phyloP scores from a whole-genome alignment of 1,140 invertebrate genomes.

The Trachelipus rathkii region DNA sequence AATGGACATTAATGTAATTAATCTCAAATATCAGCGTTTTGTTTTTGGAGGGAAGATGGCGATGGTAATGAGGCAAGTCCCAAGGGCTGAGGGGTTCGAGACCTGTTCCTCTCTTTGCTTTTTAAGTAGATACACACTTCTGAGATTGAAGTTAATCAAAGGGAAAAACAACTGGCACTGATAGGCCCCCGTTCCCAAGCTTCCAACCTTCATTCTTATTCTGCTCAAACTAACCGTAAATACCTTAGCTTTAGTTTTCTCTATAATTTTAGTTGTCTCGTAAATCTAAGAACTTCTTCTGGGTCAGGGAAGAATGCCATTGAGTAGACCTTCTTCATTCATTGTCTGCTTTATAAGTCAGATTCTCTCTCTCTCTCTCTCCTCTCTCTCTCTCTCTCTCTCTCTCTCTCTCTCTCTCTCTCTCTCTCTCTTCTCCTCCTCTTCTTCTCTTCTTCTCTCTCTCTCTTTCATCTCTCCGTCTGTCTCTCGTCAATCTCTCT shows the following conservation, averaged over 20 bases:
- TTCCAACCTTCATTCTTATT: not conserved
- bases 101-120: not conserved
- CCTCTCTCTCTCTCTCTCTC: too few relatives aligned
- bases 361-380: too few relatives aligned
- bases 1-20: conserved; percentile 7
- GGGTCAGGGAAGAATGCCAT: too few relatives aligned
- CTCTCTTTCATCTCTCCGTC: too few relatives aligned
- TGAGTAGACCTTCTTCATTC: too few relatives aligned
- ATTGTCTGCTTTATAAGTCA: too few relatives aligned
- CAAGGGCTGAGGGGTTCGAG: not conserved
- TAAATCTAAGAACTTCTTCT: too few relatives aligned
- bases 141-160: conserved; percentile 1
- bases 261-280: too few relatives aligned
- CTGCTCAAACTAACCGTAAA: not conserved
- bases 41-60: not conserved
- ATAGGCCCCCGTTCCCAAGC: not conserved
- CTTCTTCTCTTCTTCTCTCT: too few relatives aligned
- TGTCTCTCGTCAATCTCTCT: too few relatives aligned
- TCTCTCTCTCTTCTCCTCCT: too few relatives aligned
- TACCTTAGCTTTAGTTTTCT: not conserved
- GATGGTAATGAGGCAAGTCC: not conserved
- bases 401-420: too few relatives aligned
- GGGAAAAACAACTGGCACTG: not conserved
- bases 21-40: not conserved
- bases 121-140: not conserved